Evolutionary conservation across 2,888 invertebrate species (phyloP).

Genomic region (Orthonevra nobilis): DNA sequence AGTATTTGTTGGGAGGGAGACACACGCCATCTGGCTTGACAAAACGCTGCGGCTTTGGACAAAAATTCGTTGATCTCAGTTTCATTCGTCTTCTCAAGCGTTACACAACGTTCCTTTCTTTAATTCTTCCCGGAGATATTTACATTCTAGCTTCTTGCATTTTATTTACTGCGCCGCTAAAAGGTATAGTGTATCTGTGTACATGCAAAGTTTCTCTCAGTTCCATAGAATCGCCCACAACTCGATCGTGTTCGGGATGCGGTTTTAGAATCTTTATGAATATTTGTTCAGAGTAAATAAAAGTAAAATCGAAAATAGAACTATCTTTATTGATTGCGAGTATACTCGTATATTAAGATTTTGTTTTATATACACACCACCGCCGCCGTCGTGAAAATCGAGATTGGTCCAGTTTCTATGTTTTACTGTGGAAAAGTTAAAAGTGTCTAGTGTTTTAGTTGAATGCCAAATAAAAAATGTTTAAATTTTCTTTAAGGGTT

Average conservation of each 20-base stretch:
- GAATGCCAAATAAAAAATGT: conserved; percentile 10
- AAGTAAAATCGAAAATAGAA: conserved; percentile 42
- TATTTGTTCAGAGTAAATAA: conserved; percentile 28
- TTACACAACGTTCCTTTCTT: conserved; percentile 37
- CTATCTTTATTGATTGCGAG: conserved; percentile 1
- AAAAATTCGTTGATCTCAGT: conserved; percentile 65
- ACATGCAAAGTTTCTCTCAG: conserved; percentile 11
- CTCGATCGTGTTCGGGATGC: conserved; percentile 29
- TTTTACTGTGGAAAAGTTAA: conserved; percentile 38
- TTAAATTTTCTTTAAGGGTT: conserved; percentile 10
- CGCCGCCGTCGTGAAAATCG: conserved; percentile 11
- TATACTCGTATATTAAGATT: conserved; percentile 40
- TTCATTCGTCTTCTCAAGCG: conserved; percentile 48
- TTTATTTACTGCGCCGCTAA: conserved; percentile 35
- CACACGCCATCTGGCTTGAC: conserved; percentile 3
- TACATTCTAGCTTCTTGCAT: conserved; percentile 27
- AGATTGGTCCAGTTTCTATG: conserved; percentile 16
- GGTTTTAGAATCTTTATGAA: conserved; percentile 25
- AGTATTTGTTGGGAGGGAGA: conserved; percentile 37
- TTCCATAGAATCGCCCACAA: conserved; percentile 31
- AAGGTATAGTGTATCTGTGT: conserved; percentile 49
- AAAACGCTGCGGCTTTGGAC: conserved; percentile 42
- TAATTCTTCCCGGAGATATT: conserved; percentile 27
- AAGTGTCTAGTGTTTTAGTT: conserved; percentile 28
- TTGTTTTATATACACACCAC: conserved; percentile 11